Percentiles rank a stretch among this genome's conserved stretches.
phyloP scores from a whole-genome alignment of 2,113 vertebrate species.

The Microtus ochrogaster region DNA sequence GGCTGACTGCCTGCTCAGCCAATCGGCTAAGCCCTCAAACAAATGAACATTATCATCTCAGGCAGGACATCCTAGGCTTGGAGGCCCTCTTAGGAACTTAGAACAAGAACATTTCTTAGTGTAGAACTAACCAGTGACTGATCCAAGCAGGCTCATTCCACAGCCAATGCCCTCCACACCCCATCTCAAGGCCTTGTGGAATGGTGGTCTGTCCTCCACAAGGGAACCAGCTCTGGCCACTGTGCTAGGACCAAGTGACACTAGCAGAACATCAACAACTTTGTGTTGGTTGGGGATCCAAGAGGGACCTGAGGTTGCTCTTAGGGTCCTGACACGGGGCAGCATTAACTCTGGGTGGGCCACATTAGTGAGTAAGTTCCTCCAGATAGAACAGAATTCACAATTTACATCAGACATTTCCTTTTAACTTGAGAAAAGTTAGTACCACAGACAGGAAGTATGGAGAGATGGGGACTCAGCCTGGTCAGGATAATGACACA shows the following conservation, averaged over 20 bases:
- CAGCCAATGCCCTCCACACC: accelerated
- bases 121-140: too few relatives aligned
- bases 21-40: not conserved
- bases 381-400: accelerated
- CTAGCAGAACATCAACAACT: accelerated
- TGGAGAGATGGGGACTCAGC: not conserved
- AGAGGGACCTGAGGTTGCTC: too few relatives aligned
- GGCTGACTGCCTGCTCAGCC: accelerated
- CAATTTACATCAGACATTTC: not conserved
- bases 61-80: too few relatives aligned
- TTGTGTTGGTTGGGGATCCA: not conserved
- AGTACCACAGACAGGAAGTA: accelerated
- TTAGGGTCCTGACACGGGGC: not conserved
- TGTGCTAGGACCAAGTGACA: accelerated
- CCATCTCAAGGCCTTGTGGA: accelerated
- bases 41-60: not conserved
- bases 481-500: accelerated
- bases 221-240: not conserved
- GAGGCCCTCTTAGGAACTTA: not conserved
- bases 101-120: not conserved
- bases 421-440: not conserved
- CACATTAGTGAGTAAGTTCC: not conserved
- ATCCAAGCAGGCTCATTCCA: not conserved
- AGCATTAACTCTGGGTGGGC: too few relatives aligned
- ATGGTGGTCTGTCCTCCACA: accelerated